Evolutionary conservation across 1,140 invertebrate species (phyloP).

Genomic region (Sweltsa coloradensis): DNA sequence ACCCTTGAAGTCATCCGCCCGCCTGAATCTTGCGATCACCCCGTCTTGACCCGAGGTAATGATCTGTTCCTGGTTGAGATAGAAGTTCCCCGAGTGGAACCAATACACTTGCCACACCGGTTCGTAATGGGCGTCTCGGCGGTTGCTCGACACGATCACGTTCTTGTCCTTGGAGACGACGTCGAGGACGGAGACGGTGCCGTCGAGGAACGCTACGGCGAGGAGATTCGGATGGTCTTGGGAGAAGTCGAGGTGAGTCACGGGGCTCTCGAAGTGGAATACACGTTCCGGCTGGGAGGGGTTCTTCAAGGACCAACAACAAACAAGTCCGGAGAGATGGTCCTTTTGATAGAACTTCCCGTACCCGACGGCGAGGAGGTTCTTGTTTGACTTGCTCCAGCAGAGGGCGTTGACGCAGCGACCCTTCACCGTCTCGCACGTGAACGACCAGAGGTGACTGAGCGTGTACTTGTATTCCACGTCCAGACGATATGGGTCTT

Average conservation of each 20-base stretch:
- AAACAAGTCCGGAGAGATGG: slow-evolving; percentile 44
- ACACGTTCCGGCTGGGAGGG: slow-evolving; percentile 64
- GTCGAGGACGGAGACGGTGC: slow-evolving; percentile 59
- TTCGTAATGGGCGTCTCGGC: slow-evolving; percentile 44
- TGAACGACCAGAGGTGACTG: slow-evolving; percentile 48
- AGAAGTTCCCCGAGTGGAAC: neutral
- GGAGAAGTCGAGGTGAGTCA: slow-evolving; percentile 65
- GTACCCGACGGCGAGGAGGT: slow-evolving; percentile 57
- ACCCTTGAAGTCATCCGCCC: slow-evolving; percentile 35
- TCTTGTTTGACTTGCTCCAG: slow-evolving; percentile 49
- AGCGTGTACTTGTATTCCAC: slow-evolving; percentile 48
- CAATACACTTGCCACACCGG: slow-evolving; percentile 45
- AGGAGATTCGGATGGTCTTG: slow-evolving; percentile 52
- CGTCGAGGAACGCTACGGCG: slow-evolving; percentile 67
- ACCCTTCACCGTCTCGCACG: slow-evolving; percentile 13
- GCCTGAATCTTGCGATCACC: slow-evolving; percentile 29
- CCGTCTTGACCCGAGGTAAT: slow-evolving; percentile 43
- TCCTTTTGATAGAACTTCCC: slow-evolving; percentile 44
- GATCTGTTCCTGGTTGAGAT: slow-evolving; percentile 22
- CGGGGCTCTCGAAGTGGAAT: slow-evolving; percentile 50
- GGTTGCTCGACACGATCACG: slow-evolving; percentile 38
- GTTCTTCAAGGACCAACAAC: slow-evolving; percentile 78
- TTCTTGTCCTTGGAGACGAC: slow-evolving; percentile 37
- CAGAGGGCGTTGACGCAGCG: slow-evolving; percentile 39
- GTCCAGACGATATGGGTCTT: slow-evolving; percentile 42